Evolutionary conservation across 2,888 invertebrate genomes (phyloP).

Genomic region (Opisthograptis luteolata): DNA sequence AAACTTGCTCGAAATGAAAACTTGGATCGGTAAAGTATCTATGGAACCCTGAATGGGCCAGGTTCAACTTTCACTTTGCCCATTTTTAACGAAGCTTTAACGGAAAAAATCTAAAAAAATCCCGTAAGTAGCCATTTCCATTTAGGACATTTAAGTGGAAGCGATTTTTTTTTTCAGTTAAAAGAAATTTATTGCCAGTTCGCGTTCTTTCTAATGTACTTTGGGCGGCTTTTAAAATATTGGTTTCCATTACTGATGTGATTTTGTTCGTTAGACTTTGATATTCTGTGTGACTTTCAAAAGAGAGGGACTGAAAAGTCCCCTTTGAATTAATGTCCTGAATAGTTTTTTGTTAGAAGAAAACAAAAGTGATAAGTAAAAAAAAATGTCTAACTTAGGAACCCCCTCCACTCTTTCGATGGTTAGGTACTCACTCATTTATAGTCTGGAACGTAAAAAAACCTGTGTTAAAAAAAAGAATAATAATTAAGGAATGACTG

Average conservation of each 20-base stretch:
- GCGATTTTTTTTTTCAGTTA: constrained; percentile 57
- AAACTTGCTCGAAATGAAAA: too few species aligned
- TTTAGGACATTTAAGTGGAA: constrained; percentile 69
- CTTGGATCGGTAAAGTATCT: too few species aligned
- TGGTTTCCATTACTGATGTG: constrained; percentile 42
- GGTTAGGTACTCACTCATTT: too few species aligned
- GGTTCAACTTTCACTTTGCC: too few species aligned
- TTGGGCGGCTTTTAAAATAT: constrained; percentile 60
- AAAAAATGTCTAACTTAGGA: too few species aligned
- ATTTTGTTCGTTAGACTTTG: constrained; percentile 37
- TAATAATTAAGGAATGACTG: too few species aligned
- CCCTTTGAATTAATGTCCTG: background rate
- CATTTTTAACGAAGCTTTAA: constrained; percentile 58
- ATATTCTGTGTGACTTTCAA: constrained; percentile 17
- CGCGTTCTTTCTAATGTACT: constrained; percentile 60
- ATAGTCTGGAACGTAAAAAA: too few species aligned
- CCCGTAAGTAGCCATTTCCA: constrained; percentile 65
- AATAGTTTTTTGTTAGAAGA: too few species aligned
- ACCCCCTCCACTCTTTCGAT: too few species aligned
- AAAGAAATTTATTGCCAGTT: constrained; percentile 61
- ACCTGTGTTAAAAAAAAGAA: too few species aligned
- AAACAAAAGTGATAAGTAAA: too few species aligned
- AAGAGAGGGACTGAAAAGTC: background rate
- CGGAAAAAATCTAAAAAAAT: constrained; percentile 11
- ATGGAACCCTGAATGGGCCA: too few species aligned